Evolutionary conservation across 2,113 vertebrate genomes (phyloP).

Genomic region (Nematolebias whitei): DNA sequence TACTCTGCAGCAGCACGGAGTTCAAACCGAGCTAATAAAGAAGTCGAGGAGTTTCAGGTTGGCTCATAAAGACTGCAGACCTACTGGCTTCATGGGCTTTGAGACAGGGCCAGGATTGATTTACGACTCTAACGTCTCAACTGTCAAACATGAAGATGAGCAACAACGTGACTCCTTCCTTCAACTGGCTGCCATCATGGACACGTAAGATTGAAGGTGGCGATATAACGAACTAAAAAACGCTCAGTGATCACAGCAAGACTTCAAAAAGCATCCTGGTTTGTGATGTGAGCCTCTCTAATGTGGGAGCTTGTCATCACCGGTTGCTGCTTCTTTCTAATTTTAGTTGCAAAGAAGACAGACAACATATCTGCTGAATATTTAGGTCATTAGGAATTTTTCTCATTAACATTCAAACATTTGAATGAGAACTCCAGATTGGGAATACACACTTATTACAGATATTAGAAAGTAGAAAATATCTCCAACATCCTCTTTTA

Average conservation of each 20-base stretch:
- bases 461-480: not conserved
- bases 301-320: not conserved
- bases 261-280: not conserved
- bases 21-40: conserved; percentile 13
- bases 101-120: conserved; percentile 2
- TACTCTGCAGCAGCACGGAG: conserved; percentile 25
- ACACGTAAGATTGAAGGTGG: not conserved
- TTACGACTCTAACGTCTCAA: conserved; percentile 16
- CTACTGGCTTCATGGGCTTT: conserved; percentile 17
- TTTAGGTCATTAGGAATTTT: conserved; percentile 3
- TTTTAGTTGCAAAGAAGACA: conserved; percentile 1
- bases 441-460: not conserved
- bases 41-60: conserved; percentile 13
- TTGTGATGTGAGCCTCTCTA: not conserved
- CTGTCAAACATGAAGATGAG: conserved; percentile 21
- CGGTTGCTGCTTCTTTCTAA: conserved; percentile 5
- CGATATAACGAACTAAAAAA: not conserved
- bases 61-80: conserved; percentile 2
- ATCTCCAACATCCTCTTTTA: not conserved
- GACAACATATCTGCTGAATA: conserved; percentile 2
- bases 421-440: not conserved
- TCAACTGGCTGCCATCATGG: not conserved
- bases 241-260: not conserved
- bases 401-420: no score
- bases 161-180: conserved; percentile 5